Evolutionary conservation across 2,888 invertebrate species (phyloP).

Genomic region (Drosophila cyrtoloma): DNA sequence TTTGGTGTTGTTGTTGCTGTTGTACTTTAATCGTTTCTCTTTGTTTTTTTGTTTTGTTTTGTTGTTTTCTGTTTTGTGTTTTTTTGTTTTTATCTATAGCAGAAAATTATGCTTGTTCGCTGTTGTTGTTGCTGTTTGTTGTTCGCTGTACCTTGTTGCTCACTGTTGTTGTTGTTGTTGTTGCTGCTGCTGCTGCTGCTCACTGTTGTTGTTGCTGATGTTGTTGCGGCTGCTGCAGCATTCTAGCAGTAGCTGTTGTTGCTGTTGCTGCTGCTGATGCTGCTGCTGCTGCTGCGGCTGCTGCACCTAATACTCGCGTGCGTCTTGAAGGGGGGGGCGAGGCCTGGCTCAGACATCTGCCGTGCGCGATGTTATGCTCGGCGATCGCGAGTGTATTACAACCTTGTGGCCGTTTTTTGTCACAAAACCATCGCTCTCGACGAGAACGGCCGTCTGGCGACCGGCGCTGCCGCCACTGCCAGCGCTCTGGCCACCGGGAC

Average conservation of each 20-base stretch:
- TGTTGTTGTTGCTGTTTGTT: constrained; percentile 68
- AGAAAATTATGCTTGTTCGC: constrained; percentile 75
- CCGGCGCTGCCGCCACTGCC: constrained; percentile 78
- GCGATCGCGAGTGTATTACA: constrained; percentile 94
- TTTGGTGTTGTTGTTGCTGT: constrained; percentile 36
- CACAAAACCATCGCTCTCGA: constrained; percentile 93
- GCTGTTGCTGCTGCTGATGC: constrained; percentile 53
- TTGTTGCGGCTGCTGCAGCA: constrained; percentile 25
- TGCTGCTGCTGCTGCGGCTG: constrained; percentile 43
- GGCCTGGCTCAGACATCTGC: constrained; percentile 94
- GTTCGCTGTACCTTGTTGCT: constrained; percentile 55
- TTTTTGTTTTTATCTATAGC: constrained; percentile 50
- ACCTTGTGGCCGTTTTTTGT: constrained; percentile 96
- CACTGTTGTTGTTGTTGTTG: constrained; percentile 42
- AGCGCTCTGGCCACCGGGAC: constrained; percentile 87
- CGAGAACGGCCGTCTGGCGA: constrained; percentile 93
- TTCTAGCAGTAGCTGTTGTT: constrained; percentile 52
- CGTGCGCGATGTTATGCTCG: constrained; percentile 92
- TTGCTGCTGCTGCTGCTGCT: constrained; percentile 43
- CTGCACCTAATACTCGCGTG: constrained; percentile 84
- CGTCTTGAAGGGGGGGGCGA: constrained; percentile 89
- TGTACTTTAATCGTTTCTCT: constrained; percentile 24
- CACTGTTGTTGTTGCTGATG: constrained; percentile 47
- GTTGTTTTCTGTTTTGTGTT: constrained; percentile 28
- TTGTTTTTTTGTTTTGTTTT: constrained; percentile 29